phyloP scores from a whole-genome alignment of 1,140 invertebrate genomes.

The Drosophila erecta region DNA sequence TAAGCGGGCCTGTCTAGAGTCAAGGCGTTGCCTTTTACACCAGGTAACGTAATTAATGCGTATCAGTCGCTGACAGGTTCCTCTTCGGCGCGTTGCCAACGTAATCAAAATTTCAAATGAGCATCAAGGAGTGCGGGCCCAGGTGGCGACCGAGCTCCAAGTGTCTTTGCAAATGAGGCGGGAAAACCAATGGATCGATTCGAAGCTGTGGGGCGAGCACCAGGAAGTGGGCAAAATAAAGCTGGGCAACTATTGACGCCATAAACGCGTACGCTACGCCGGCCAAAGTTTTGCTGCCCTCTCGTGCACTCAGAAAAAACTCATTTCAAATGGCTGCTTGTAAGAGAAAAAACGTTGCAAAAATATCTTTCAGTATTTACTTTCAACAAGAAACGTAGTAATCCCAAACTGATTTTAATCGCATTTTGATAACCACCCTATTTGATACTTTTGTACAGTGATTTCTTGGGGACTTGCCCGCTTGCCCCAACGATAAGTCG shows the following conservation, averaged over 20 bases:
- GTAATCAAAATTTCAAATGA: constrained; percentile 80
- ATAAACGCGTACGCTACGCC: constrained; percentile 55
- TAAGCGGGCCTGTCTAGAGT: constrained; percentile 55
- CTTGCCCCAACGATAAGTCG: constrained; percentile 19
- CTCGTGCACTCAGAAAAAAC: not conserved
- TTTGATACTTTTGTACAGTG: not conserved
- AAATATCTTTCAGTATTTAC: too few relatives aligned
- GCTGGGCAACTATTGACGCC: constrained; percentile 51
- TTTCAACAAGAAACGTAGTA: not conserved
- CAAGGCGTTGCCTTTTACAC: constrained; percentile 61
- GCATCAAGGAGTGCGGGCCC: constrained; percentile 29
- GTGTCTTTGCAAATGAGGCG: constrained; percentile 14
- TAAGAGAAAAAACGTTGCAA: too few relatives aligned
- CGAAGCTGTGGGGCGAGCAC: not conserved
- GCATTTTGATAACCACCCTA: not conserved
- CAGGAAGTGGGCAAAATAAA: constrained; percentile 14
- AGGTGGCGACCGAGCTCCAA: not conserved
- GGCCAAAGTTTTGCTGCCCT: constrained; percentile 21
- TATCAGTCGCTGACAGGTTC: constrained; percentile 68
- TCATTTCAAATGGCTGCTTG: too few relatives aligned
- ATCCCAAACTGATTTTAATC: not conserved
- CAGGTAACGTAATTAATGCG: constrained; percentile 69
- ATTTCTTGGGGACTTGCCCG: not conserved
- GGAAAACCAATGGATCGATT: constrained; percentile 56
- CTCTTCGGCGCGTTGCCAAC: constrained; percentile 49